Conservation (phyloP, 1,140 invertebrate genomes). For the Psix sp. region DNA sequence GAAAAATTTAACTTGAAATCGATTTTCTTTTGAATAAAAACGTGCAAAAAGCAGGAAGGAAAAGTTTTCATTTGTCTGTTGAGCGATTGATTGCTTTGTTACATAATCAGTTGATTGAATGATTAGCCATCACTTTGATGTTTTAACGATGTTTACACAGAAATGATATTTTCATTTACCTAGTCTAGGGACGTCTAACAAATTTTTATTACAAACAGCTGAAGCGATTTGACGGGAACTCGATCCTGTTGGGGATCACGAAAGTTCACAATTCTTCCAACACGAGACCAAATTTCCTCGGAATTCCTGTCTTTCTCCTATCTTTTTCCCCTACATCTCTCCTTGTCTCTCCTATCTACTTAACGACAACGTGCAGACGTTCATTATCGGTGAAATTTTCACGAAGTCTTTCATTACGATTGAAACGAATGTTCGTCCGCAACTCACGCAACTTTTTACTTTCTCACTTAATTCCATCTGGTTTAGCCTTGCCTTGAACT, state of each 20-base stretch:
- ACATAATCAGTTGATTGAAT: too few relatives aligned
- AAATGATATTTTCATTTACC: conserved; percentile 17
- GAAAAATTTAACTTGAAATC: too few relatives aligned
- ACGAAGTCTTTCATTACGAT: conserved; percentile 41
- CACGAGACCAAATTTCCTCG: conserved; percentile 16
- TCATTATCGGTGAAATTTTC: conserved; percentile 49
- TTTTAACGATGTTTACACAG: background rate
- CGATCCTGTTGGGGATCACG: conserved; percentile 9
- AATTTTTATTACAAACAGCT: conserved; percentile 18
- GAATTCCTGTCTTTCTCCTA: conserved; percentile 1
- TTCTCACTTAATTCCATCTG: conserved; percentile 19
- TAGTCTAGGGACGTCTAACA: conserved; percentile 4
- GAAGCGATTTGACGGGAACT: conserved; percentile 31
- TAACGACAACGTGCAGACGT: conserved; percentile 33
- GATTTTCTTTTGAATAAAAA: too few relatives aligned
- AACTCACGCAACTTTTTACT: conserved; percentile 21
- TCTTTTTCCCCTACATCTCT: background rate
- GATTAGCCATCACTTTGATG: too few relatives aligned
- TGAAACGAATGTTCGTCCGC: conserved; percentile 34
- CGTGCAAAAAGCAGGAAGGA: too few relatives aligned
- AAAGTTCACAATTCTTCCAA: conserved; percentile 17
- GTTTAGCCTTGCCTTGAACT: conserved; percentile 7
- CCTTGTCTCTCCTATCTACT: conserved; percentile 34
- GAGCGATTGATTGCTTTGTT: too few relatives aligned
- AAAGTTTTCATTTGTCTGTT: too few relatives aligned